Evolutionary conservation across 2,888 invertebrate species (phyloP).

Genomic region (Drosophila koepferae): DNA sequence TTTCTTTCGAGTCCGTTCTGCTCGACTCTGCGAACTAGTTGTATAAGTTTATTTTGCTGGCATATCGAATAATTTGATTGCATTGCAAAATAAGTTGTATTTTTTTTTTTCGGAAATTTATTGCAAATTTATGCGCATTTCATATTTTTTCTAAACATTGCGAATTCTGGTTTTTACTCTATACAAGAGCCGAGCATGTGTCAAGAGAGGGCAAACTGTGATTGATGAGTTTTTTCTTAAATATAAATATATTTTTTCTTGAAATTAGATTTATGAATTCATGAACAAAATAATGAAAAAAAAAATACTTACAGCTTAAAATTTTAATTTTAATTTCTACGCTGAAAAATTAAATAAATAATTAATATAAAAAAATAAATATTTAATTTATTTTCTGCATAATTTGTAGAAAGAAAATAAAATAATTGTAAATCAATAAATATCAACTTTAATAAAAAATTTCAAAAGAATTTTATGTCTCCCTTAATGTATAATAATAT

Average conservation of each 20-base stretch:
- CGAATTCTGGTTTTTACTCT: conserved; percentile 4
- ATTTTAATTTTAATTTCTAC: background rate
- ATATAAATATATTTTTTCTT: background rate
- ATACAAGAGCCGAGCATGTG: background rate
- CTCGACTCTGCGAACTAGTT: conserved; percentile 31
- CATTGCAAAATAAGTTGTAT: conserved; percentile 24
- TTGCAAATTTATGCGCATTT: conserved; percentile 49
- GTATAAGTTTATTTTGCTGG: conserved; percentile 49
- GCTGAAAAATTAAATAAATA: background rate
- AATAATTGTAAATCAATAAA: background rate
- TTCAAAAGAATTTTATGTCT: too few species aligned
- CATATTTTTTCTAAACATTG: conserved; percentile 47
- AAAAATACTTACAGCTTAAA: background rate
- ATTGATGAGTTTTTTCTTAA: background rate
- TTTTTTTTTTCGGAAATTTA: conserved; percentile 26
- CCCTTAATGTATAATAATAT: too few species aligned
- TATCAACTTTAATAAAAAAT: background rate
- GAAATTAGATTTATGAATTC: background rate
- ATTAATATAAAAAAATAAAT: background rate
- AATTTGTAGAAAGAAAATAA: background rate
- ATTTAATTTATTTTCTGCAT: background rate
- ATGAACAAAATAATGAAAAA: background rate
- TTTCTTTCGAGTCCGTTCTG: background rate
- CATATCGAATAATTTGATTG: conserved; percentile 45
- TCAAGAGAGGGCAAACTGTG: background rate